These are phyloP conservation scores for Drosophila colorata DNA, from an alignment of 2,888 invertebrate species.

Conservation along the genomic window DNA sequence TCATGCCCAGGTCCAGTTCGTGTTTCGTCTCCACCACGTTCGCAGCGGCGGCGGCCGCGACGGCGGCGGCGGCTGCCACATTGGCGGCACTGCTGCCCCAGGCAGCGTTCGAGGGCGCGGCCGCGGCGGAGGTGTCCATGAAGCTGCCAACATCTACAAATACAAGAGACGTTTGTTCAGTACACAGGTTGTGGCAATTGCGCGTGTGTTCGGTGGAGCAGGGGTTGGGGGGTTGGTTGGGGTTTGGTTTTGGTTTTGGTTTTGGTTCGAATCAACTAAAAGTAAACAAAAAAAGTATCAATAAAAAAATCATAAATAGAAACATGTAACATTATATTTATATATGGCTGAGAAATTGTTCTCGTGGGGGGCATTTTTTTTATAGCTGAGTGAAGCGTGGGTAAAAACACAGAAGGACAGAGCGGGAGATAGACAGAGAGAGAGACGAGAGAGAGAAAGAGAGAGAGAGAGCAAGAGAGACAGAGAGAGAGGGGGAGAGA, in stretches of 20 bases:
- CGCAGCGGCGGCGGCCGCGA: conserved; percentile 58
- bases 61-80: conserved; percentile 57
- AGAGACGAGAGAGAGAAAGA: background rate
- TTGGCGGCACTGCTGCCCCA: conserved; percentile 8
- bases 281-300: conserved; percentile 15
- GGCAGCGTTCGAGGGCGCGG: conserved; percentile 10
- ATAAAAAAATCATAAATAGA: conserved; percentile 22
- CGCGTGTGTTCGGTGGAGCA: background rate
- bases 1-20: conserved; percentile 88
- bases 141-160: conserved; percentile 83
- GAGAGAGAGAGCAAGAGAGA: background rate
- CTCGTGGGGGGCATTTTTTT: conserved; percentile 4
- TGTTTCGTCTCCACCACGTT: conserved; percentile 85
- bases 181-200: conserved; percentile 43
- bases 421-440: background rate
- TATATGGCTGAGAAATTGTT: background rate
- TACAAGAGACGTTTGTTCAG: conserved; percentile 63
- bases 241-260: background rate
- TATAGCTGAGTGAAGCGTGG: conserved; percentile 25
- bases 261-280: conserved; percentile 6
- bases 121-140: conserved; percentile 75
- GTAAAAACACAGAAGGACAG: background rate
- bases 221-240: background rate
- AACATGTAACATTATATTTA: conserved; percentile 15
- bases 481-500: background rate